Conservation (phyloP, 2,797 vertebrate species). For the Eulemur albifrons region DNA sequence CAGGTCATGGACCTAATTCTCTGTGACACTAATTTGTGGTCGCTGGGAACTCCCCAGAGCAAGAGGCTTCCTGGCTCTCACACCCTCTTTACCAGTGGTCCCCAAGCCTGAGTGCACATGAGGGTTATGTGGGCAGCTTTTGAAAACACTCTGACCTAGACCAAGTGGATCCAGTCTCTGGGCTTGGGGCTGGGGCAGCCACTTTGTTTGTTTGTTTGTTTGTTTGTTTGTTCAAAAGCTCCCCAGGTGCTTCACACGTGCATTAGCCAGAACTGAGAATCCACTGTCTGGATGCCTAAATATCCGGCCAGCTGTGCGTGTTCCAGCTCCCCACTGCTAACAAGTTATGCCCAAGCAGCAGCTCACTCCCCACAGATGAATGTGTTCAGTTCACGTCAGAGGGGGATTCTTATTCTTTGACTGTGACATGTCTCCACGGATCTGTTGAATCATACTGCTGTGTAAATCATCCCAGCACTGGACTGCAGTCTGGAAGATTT, state of each 20-base stretch:
- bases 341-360: not conserved
- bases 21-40: not conserved
- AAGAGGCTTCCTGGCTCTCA: not conserved
- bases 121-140: not conserved
- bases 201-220: not conserved
- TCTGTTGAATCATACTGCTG: not conserved
- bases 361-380: not conserved
- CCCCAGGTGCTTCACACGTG: not conserved
- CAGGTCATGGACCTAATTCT: not conserved
- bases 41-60: not conserved
- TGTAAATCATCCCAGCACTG: not conserved
- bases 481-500: not conserved
- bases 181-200: too few species aligned
- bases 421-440: not conserved
- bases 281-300: not conserved
- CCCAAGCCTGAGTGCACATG: not conserved
- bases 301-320: not conserved
- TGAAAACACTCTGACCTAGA: not conserved
- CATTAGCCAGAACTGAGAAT: not conserved
- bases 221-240: not conserved
- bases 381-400: not conserved
- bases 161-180: not conserved
- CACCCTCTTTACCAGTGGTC: not conserved
- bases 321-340: not conserved
- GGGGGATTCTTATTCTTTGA: not conserved